Conservation (phyloP, 2,113 vertebrate species). For the Laticauda colubrina region DNA sequence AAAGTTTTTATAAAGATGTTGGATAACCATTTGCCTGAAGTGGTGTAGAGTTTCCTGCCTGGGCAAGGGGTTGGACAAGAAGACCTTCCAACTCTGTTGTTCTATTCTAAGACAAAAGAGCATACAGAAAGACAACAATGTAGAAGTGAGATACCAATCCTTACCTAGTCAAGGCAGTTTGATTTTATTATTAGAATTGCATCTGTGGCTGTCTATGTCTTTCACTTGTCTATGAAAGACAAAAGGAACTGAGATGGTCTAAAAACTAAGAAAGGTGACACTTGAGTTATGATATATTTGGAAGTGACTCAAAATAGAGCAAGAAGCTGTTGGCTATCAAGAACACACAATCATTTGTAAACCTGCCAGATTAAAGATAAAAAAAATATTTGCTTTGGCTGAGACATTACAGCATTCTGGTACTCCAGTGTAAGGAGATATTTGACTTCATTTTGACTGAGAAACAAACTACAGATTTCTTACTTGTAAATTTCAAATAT, state of each 20-base stretch:
- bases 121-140: neutral
- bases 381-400: neutral
- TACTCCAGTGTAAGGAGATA: neutral
- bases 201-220: neutral
- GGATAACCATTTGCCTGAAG: no score
- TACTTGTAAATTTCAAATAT: neutral
- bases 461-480: neutral
- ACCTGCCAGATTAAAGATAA: neutral
- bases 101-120: neutral
- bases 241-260: neutral
- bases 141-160: neutral
- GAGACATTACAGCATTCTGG: neutral
- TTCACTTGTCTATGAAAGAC: neutral
- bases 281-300: neutral
- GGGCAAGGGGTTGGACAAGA: no score
- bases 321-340: neutral
- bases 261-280: neutral
- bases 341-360: neutral
- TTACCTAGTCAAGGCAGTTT: neutral
- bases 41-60: no score
- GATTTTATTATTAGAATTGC: neutral
- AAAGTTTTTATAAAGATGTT: no score
- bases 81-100: no score
- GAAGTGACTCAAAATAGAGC: neutral
- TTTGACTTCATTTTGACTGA: neutral